A percentile compares a stretch with the other conserved stretches of the same genome.
These are phyloP conservation scores for Agapornis canus DNA, from an alignment of 2,797 vertebrate species.

Conservation along the genomic window DNA sequence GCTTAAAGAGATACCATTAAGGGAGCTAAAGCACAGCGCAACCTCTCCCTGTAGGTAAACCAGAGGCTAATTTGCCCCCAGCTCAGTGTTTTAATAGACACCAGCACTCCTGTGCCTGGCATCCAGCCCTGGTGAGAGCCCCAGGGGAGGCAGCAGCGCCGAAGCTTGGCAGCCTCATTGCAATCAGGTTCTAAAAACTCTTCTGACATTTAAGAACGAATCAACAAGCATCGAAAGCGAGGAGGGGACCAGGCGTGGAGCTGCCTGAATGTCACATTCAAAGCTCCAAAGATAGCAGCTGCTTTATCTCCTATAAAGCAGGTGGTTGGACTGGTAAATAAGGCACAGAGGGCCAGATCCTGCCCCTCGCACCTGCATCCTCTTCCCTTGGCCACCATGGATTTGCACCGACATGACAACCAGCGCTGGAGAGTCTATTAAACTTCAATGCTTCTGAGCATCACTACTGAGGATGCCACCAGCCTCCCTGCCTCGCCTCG, in stretches of 20 bases:
- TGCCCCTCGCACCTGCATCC: neutral
- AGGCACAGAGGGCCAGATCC: conserved; percentile 41
- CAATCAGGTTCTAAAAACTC: conserved; percentile 70
- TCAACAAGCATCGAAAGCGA: conserved; percentile 77
- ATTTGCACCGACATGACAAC: neutral
- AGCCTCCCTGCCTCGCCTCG: neutral
- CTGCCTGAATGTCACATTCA: conserved; percentile 81
- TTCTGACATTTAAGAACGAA: conserved; percentile 81
- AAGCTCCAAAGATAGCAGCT: conserved; percentile 77
- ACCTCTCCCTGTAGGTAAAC: neutral
- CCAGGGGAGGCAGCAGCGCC: neutral
- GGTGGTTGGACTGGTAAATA: conserved; percentile 75
- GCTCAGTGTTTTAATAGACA: neutral
- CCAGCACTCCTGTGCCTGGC: rapidly evolving
- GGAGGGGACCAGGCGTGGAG: conserved; percentile 64
- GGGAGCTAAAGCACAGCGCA: neutral
- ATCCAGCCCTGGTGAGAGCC: neutral
- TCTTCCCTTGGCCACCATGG: rapidly evolving
- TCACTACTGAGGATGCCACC: neutral
- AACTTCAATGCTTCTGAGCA: conserved; percentile 71
- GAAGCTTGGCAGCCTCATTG: conserved; percentile 25
- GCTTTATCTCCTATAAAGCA: conserved; percentile 78
- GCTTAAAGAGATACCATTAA: rapidly evolving
- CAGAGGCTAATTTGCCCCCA: neutral
- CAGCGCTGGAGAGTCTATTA: conserved; percentile 65